phyloP scores from a whole-genome alignment of 2,797 vertebrate species.

The Spizella passerina region DNA sequence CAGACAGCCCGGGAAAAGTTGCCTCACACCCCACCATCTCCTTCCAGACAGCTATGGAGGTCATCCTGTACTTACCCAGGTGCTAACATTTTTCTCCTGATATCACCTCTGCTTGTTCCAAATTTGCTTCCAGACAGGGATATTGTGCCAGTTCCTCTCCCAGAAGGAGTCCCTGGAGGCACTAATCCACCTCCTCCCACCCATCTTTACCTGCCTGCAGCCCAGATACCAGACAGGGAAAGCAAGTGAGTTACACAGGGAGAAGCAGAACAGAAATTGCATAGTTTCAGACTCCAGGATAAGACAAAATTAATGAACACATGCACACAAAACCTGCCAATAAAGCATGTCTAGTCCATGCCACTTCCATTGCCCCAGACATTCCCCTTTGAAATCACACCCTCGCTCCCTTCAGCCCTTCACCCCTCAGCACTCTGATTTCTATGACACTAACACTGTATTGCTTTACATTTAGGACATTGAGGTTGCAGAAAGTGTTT shows the following conservation, averaged over 20 bases:
- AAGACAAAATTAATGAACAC: not conserved
- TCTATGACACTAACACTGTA: not conserved
- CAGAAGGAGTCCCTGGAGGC: not conserved
- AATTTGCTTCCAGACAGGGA: not conserved
- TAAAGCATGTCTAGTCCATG: not conserved
- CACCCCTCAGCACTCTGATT: not conserved
- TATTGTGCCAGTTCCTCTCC: not conserved
- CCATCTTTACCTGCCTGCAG: not conserved
- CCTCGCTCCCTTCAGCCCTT: not conserved
- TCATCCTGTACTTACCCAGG: not conserved
- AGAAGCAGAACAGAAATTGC: not conserved
- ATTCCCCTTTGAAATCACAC: not conserved
- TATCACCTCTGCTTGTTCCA: not conserved
- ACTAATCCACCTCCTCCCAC: not conserved
- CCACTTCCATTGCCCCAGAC: not conserved
- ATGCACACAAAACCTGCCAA: not conserved
- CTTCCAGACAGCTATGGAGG: not conserved
- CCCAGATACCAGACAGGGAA: no score
- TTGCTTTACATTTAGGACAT: conserved; percentile 16
- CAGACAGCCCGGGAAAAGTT: not conserved
- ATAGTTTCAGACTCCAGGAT: not conserved
- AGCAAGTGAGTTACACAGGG: rapidly evolving
- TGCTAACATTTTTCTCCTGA: not conserved
- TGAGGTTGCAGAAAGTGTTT: conserved; percentile 48
- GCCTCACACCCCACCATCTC: not conserved